A percentile compares a stretch with the other conserved stretches of the same genome.
Conservation (phyloP, 2,797 vertebrate genomes). For the Galagoides demidoff region DNA sequence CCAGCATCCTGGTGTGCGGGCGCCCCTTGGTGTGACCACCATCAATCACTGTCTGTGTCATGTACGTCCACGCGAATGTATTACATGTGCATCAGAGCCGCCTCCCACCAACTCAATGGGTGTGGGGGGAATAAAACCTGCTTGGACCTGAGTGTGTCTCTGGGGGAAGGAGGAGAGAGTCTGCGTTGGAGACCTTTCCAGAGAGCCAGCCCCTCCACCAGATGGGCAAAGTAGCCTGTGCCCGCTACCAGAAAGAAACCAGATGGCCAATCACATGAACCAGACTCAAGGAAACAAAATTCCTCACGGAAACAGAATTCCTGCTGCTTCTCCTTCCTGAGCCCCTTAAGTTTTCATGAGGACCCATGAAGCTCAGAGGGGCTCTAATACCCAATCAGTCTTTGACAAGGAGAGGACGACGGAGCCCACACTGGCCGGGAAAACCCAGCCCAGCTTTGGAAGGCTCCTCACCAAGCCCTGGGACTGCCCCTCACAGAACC, state of each 20-base stretch:
- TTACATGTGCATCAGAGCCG: slow-evolving; percentile 60
- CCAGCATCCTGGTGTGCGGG: slow-evolving; percentile 54
- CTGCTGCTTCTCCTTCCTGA: slow-evolving; percentile 15
- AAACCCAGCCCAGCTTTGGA: neutral
- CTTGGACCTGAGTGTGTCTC: slow-evolving; percentile 56
- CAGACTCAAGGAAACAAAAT: neutral
- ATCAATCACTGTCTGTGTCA: neutral
- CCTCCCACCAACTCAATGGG: slow-evolving; percentile 45
- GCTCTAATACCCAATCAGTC: neutral
- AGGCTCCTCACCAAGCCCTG: neutral
- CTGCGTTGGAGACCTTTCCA: neutral
- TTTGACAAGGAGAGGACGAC: neutral
- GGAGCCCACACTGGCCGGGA: neutral
- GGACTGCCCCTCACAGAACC: neutral
- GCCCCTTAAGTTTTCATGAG: slow-evolving; percentile 16
- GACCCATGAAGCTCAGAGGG: neutral
- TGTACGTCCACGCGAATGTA: slow-evolving; percentile 54
- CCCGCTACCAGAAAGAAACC: slow-evolving; percentile 41
- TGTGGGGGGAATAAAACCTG: slow-evolving; percentile 69
- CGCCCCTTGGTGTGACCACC: slow-evolving; percentile 29
- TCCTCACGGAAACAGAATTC: slow-evolving; percentile 44
- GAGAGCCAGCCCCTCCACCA: slow-evolving; percentile 40
- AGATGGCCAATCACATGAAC: slow-evolving; percentile 47
- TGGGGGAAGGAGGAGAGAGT: slow-evolving; percentile 33
- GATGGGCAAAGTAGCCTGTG: neutral